Base-by-base conservation (phyloP, 2,797 vertebrate genomes). In the Gallirallus australis region DNA sequence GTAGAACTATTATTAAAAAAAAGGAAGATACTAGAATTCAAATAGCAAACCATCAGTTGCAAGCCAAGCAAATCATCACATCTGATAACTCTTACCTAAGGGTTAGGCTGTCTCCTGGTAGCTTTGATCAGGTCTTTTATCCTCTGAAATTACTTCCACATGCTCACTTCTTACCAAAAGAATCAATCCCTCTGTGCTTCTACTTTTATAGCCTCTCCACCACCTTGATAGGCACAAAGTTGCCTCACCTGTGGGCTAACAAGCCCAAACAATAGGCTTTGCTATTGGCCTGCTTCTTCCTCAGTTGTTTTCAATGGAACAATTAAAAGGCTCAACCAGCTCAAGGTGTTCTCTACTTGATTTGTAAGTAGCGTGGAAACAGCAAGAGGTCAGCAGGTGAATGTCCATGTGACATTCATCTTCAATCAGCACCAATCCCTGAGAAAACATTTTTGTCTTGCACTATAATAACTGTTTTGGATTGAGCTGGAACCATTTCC, bases 401-500 rank as follows among this genome's bases (percentile, higher is more conserved):
- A 48, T 8, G 12, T 57, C 73, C 13, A 11, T 1, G 2, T 66
- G 23, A 73, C 39, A n/a, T 45, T 37, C 37, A 37, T 20, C 57
- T 60, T 92, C 68, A 77, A 60, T 60, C 28, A 42, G 53, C 25
- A 54, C 27, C 82, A 95, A 77, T 31, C 59, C 53, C 80, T 33
- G 19, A 89, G 64, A 89, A 93, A 84, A 76, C 16, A 54, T 77
- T 87, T 90, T 79, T 83, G 45, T 71, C 28, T 69, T 79, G 61
- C 13, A 19, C 77, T 93, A 53, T 42, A 79, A 59, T 42, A 84
- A 60, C n/a, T 13, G n/a, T 10, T 83, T 86, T 24, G 4, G 12
- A 35, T 77, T 90, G 42, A 88, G 19, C 16, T 61, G 31, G 86
- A 39, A 37, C 28, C 53, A 13, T 84, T 92, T 87, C 45, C 61